These are phyloP conservation scores for Phortica magna DNA, from an alignment of 2,888 invertebrate species.

Conservation along the genomic window DNA sequence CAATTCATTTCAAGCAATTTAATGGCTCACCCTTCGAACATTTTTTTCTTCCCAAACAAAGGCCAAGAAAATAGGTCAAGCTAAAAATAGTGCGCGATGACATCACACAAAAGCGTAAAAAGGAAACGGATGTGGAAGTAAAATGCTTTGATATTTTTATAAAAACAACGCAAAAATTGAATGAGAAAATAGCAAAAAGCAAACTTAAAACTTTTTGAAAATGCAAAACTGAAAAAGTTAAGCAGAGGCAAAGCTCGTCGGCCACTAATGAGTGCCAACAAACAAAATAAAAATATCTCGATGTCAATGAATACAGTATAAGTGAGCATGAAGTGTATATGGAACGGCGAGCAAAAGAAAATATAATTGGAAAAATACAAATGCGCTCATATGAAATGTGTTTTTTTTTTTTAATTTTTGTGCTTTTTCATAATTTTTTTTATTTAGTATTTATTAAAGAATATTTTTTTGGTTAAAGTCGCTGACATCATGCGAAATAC, in stretches of 20 bases:
- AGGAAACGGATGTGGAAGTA: not conserved
- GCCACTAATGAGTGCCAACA: not conserved
- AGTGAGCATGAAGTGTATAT: not conserved
- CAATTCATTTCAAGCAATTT: not conserved
- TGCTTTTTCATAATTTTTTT: not conserved
- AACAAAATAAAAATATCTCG: conserved; percentile 25
- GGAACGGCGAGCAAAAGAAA: conserved; percentile 6
- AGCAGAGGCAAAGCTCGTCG: not conserved
- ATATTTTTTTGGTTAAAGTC: not conserved
- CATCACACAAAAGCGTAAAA: conserved; percentile 42
- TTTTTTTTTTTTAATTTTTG: not conserved
- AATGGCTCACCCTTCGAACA: not conserved
- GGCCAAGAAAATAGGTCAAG: conserved; percentile 57
- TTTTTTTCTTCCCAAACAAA: conserved; percentile 21
- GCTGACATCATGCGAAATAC: conserved; percentile 23
- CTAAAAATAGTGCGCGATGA: conserved; percentile 60
- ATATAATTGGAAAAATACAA: conserved; percentile 6
- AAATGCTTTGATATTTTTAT: no score
- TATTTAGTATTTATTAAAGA: not conserved
- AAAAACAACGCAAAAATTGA: no score
- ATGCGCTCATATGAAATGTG: not conserved
- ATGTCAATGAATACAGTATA: conserved; percentile 16
- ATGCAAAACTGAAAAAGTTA: not conserved
- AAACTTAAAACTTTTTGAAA: no score
- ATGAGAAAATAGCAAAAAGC: no score